A percentile compares a stretch with the other conserved stretches of the same genome.
These are phyloP conservation scores for Heliconius ismenius DNA, from an alignment of 2,888 invertebrate species.

Conservation along the genomic window DNA sequence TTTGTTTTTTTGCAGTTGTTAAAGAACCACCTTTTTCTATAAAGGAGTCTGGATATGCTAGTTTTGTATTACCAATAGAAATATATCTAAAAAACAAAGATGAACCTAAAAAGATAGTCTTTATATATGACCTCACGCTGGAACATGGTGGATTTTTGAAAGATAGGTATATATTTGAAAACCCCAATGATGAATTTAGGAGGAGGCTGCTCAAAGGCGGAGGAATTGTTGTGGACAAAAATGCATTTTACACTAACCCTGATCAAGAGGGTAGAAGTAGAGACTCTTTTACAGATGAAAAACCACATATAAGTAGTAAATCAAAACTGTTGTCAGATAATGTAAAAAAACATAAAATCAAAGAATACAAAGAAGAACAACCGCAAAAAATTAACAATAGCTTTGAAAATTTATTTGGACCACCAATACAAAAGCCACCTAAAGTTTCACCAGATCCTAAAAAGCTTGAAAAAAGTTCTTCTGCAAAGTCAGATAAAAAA, in stretches of 20 bases:
- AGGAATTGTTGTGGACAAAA: constrained; percentile 81
- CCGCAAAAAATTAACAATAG: constrained; percentile 71
- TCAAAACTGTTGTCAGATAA: constrained; percentile 85
- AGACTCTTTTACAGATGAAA: constrained; percentile 82
- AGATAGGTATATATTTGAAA: constrained; percentile 92
- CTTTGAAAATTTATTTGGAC: constrained; percentile 91
- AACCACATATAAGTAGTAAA: constrained; percentile 85
- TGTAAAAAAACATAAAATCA: constrained; percentile 83
- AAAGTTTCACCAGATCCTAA: constrained; percentile 86
- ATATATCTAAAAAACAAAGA: constrained; percentile 94
- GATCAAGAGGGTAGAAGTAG: constrained; percentile 81
- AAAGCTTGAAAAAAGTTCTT: constrained; percentile 70
- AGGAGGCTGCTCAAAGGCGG: constrained; percentile 94
- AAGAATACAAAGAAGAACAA: constrained; percentile 80
- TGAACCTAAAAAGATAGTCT: constrained; percentile 92
- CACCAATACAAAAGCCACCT: constrained; percentile 89
- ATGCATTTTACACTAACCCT: constrained; percentile 74
- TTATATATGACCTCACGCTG: constrained; percentile 92
- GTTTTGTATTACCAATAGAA: constrained; percentile 94
- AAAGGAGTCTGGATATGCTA: constrained; percentile 97
- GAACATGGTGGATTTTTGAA: constrained; percentile 88
- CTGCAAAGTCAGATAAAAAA: constrained; percentile 77
- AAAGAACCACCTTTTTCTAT: constrained; percentile 95
- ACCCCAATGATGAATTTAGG: constrained; percentile 94
- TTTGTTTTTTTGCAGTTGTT: constrained; percentile 84